Percentiles rank a stretch among this genome's conserved stretches.
Evolutionary conservation across 2,888 invertebrate genomes (phyloP).

Genomic region (Busseola fusca): DNA sequence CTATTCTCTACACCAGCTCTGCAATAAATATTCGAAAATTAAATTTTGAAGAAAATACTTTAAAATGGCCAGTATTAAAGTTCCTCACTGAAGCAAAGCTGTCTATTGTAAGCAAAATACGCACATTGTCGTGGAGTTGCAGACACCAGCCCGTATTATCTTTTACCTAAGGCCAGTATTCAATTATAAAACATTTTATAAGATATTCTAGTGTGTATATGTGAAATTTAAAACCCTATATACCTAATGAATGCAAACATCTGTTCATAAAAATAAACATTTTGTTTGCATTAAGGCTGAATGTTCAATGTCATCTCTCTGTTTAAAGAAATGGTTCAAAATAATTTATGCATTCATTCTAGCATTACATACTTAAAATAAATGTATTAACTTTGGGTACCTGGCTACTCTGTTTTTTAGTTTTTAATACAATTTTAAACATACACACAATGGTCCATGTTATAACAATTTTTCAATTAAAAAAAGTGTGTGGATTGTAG

Average conservation of each 20-base stretch:
- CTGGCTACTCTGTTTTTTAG: not conserved
- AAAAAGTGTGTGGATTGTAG: too few relatives aligned
- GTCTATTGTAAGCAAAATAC: too few relatives aligned
- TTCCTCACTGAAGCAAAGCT: too few relatives aligned
- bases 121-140: too few relatives aligned
- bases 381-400: too few relatives aligned
- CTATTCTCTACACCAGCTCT: conserved; percentile 80
- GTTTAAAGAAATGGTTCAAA: not conserved
- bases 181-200: not conserved
- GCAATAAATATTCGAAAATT: conserved; percentile 33
- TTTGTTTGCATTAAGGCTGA: not conserved
- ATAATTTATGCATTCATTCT: conserved; percentile 2
- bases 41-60: not conserved
- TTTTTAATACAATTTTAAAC: not conserved
- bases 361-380: not conserved
- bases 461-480: too few relatives aligned
- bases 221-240: not conserved
- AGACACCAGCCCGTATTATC: too few relatives aligned
- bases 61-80: not conserved
- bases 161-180: too few relatives aligned
- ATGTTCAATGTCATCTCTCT: not conserved
- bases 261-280: conserved; percentile 26
- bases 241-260: conserved; percentile 1
- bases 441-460: too few relatives aligned
- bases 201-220: not conserved